Conservation (phyloP, 1,140 invertebrate genomes). For the Aradophagus sp. region DNA sequence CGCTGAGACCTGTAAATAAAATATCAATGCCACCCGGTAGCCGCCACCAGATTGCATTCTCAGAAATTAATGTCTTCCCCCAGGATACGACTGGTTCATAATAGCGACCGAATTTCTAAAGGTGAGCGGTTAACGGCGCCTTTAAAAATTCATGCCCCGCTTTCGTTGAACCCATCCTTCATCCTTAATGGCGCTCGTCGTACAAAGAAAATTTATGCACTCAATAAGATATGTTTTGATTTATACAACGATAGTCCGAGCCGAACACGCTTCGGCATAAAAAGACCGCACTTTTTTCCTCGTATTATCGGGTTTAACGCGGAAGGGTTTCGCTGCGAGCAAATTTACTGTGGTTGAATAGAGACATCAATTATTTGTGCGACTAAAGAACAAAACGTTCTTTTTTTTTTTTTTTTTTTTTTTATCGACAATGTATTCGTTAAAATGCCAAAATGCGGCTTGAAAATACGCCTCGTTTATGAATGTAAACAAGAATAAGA, state of each 20-base stretch:
- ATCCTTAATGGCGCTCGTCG: conserved; percentile 48
- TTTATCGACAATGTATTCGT: too few relatives aligned
- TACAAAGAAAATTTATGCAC: conserved; percentile 54
- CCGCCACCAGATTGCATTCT: conserved; percentile 60
- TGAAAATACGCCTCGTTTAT: too few relatives aligned
- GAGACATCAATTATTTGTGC: too few relatives aligned
- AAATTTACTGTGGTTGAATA: too few relatives aligned
- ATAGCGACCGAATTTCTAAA: conserved; percentile 63
- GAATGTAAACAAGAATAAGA: too few relatives aligned
- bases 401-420: too few relatives aligned
- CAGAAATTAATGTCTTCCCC: conserved; percentile 66
- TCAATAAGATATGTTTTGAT: conserved; percentile 49
- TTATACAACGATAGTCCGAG: conserved; percentile 31
- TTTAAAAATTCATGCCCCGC: conserved; percentile 68
- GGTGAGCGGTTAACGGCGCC: conserved; percentile 62
- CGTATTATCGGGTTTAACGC: not conserved
- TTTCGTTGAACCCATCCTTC: conserved; percentile 46
- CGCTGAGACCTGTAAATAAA: conserved; percentile 40
- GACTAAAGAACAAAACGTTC: too few relatives aligned
- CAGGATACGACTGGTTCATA: conserved; percentile 58
- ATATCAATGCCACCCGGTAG: conserved; percentile 47
- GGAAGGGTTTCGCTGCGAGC: too few relatives aligned
- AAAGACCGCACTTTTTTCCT: conserved; percentile 9
- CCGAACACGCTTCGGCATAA: conserved; percentile 5
- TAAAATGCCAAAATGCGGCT: too few relatives aligned